phyloP scores from a whole-genome alignment of 2,797 vertebrate species.

The Pantherophis vulpinus region DNA sequence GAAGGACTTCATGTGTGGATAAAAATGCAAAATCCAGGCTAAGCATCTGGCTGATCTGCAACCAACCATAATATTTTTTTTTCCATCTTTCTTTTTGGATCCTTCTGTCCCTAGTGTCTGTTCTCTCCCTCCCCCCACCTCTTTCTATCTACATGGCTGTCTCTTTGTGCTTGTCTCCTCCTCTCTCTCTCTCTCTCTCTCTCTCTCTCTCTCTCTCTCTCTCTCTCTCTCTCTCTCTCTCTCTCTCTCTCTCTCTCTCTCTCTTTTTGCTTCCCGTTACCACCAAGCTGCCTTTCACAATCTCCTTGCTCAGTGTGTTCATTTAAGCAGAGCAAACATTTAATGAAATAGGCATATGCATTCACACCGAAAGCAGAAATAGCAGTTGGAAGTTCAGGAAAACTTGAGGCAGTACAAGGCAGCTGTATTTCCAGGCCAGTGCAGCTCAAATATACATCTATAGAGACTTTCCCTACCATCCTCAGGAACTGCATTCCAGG shows the following conservation, averaged over 20 bases:
- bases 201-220: background rate
- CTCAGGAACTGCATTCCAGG: background rate
- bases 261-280: background rate
- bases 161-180: background rate
- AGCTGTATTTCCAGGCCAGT: background rate
- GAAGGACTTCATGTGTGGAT: background rate
- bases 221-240: background rate
- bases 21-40: background rate
- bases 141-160: background rate
- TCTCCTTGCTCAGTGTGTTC: background rate
- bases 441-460: background rate
- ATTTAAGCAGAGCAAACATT: background rate
- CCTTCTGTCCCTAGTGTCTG: background rate
- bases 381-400: background rate
- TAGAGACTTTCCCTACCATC: background rate
- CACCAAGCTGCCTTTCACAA: background rate
- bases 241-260: background rate
- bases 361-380: background rate
- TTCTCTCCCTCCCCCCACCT: no score
- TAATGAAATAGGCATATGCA: background rate
- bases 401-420: background rate
- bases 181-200: background rate
- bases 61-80: background rate
- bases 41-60: background rate
- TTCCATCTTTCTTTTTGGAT: background rate